phyloP scores from a whole-genome alignment of 2,888 invertebrate species.

The Strigamia transsilvanica region DNA sequence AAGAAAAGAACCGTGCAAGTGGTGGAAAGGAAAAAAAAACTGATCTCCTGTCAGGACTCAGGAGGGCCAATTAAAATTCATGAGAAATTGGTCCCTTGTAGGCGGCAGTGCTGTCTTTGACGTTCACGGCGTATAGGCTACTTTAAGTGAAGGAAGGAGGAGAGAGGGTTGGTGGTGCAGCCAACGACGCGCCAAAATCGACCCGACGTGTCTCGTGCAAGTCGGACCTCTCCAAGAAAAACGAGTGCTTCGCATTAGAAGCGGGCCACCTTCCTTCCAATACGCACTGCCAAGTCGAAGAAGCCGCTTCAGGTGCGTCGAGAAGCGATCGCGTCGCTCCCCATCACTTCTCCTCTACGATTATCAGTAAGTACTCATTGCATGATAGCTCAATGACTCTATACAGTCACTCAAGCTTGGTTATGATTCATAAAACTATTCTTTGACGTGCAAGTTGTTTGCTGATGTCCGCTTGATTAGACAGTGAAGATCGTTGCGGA shows the following conservation, averaged over 20 bases:
- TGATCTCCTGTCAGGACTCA: constrained; percentile 4
- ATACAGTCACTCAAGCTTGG: constrained; percentile 30
- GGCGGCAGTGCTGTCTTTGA: background rate
- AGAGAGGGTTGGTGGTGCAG: constrained; percentile 10
- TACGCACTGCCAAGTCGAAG: background rate
- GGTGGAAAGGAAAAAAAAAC: background rate
- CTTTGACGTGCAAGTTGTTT: constrained; percentile 30
- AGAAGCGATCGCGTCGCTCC: background rate
- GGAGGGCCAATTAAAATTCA: constrained; percentile 17
- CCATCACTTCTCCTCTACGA: background rate
- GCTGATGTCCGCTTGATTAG: constrained; percentile 18
- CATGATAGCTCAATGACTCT: constrained; percentile 25
- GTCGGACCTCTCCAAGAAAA: constrained; percentile 19
- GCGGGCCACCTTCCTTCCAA: constrained; percentile 16
- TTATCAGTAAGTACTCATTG: constrained; percentile 16
- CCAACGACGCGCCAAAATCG: constrained; percentile 30
- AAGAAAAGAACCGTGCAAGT: constrained; percentile 9
- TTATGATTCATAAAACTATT: constrained; percentile 26
- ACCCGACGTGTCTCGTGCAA: constrained; percentile 30
- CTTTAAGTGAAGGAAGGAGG: constrained; percentile 1
- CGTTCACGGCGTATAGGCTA: background rate
- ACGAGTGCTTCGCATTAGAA: constrained; percentile 1
- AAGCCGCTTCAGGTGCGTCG: background rate
- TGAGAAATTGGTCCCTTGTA: constrained; percentile 21
- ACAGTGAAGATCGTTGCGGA: constrained; percentile 20